Base-by-base conservation (phyloP, 2,797 vertebrate species). In the Otolemur crassicaudatus region DNA sequence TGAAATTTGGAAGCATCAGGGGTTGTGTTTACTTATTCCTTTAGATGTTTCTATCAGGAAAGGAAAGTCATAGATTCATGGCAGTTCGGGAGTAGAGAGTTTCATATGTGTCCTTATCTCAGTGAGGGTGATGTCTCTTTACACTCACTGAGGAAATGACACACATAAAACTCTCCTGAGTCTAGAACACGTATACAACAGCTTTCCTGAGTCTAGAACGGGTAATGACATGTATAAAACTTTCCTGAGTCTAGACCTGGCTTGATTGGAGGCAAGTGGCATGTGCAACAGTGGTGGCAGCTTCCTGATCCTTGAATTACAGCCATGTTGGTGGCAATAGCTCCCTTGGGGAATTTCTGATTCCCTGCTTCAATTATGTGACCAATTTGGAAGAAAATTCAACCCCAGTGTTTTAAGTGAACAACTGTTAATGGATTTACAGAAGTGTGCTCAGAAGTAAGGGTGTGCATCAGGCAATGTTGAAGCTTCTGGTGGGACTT, bases 261-360 rank as follows among this genome's bases (percentile, higher is more conserved):
- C 12, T 31, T 34, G 1, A 1, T 43, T 29, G 3, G 7, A 40
- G 23, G 34, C 9, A 17, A 8, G 10, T 56, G 11, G 7, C 22
- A 4, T 19, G 40, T 23, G 1, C 16, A 83, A 2, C 17, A 40
- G 12, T 7, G 11, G 19, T 3, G 0, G 7, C n/a, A 27, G 13
- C 29, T 69, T 91, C 34, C 2, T 56, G n/a, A 31, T n/a, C 8
- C 1, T 29, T 63, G 37, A 75, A 58, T 31, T 46, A 8, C 22
- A 90, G 40, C 14, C 61, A 5, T 3, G 9, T 72, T 34, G 19
- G 73, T 70, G 49, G 60, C 60, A 63, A 0, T 43, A 31, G 31
- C 29, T 75, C 16, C 22, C 40, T 20, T 31, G 53, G 37, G 34
- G 13, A 19, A 34, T 22, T 27, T 11, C 12, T 29, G 5, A 11